Evolutionary conservation across 1,140 invertebrate genomes (phyloP).

Genomic region (Musca vetustissima): DNA sequence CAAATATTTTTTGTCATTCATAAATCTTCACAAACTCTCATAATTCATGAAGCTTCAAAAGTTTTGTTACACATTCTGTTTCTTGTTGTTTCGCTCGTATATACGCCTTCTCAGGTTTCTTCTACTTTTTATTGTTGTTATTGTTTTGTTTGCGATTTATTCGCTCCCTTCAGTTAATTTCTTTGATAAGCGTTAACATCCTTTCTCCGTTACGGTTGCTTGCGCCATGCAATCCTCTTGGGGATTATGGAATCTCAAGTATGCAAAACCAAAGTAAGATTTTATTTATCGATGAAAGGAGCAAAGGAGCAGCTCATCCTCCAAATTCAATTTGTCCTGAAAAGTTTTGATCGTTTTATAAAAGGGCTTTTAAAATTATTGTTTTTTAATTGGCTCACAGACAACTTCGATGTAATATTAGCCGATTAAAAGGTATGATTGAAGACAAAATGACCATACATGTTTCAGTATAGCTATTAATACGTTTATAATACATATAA

Average conservation of each 20-base stretch:
- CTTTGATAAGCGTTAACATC: neutral
- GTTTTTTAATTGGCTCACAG: conserved; percentile 24
- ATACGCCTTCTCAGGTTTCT: neutral
- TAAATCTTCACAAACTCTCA: conserved; percentile 29
- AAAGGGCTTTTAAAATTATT: conserved; percentile 31
- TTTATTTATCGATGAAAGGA: neutral
- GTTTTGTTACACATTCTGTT: conserved; percentile 22
- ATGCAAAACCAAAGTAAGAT: neutral
- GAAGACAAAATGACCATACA: too few relatives aligned
- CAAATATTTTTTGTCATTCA: conserved; percentile 29
- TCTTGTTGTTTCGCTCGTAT: neutral
- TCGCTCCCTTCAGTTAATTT: too few relatives aligned
- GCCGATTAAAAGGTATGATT: too few relatives aligned
- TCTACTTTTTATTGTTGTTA: neutral
- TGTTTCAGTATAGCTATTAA: too few relatives aligned
- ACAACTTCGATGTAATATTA: conserved; percentile 9
- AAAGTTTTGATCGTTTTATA: conserved; percentile 16
- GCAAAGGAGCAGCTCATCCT: neutral
- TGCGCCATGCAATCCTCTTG: neutral
- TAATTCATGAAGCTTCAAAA: conserved; percentile 27
- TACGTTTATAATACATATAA: too few relatives aligned
- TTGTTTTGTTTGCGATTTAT: neutral
- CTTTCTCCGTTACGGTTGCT: neutral
- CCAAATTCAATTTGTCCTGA: neutral
- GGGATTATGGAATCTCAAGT: conserved; percentile 4